Conservation (phyloP, 1,140 invertebrate species). For the Manduca sexta region DNA sequence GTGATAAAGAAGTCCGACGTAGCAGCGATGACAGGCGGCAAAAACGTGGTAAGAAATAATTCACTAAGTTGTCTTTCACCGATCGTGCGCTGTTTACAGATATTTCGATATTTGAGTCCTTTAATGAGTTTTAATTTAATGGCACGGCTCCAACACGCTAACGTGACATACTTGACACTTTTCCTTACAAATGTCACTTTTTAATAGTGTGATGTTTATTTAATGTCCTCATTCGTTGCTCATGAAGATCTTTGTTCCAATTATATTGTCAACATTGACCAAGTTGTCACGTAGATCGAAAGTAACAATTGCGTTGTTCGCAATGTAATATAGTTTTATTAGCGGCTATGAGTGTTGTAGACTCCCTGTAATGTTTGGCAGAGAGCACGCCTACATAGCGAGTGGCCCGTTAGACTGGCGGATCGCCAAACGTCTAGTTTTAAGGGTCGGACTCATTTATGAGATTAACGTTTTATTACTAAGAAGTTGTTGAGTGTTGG, state of each 20-base stretch:
- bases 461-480: too few species aligned
- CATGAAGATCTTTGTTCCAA: too few species aligned
- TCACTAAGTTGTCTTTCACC: neutral
- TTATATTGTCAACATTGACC: conserved; percentile 7
- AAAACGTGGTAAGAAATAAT: conserved; percentile 44
- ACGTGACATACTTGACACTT: too few species aligned
- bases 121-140: too few species aligned
- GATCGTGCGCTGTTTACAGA: neutral
- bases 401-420: conserved; percentile 12
- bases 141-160: too few species aligned
- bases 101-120: too few species aligned
- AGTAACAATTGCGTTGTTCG: conserved; percentile 5
- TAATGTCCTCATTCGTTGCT: too few species aligned
- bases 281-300: conserved; percentile 12
- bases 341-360: conserved; percentile 12
- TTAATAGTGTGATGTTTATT: too few species aligned
- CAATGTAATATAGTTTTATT: conserved; percentile 24
- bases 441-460: conserved; percentile 8
- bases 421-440: conserved; percentile 16
- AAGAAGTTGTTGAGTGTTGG: too few species aligned
- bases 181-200: too few species aligned
- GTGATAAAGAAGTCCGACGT: conserved; percentile 45
- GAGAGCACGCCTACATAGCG: conserved; percentile 18
- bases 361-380: conserved; percentile 15
- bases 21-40: conserved; percentile 58